Evolutionary conservation across 37 sponge, comb jelly and placozoan genomes (phyloP).

Genomic region (Geodia barretti): DNA sequence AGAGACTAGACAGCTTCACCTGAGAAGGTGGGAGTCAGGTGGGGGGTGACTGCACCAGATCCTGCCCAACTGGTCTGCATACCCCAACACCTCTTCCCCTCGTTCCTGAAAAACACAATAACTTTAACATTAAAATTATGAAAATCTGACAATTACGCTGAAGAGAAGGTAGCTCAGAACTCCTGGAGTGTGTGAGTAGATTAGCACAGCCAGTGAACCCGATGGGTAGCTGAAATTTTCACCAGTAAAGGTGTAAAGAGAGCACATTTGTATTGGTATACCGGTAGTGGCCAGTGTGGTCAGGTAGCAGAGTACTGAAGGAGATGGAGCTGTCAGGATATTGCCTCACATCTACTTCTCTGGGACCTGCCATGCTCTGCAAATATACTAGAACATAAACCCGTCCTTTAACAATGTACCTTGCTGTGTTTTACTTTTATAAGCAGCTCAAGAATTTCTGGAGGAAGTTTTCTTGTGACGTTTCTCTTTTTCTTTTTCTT

Average conservation of each 20-base stretch:
- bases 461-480: background rate
- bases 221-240: conserved; percentile 52
- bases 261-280: background rate
- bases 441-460: conserved; percentile 11
- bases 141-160: conserved; percentile 2
- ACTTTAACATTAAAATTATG: background rate
- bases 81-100: conserved; percentile 33
- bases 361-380: background rate
- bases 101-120: background rate
- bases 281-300: conserved; percentile 48
- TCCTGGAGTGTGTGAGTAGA: conserved; percentile 29
- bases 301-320: conserved; percentile 23
- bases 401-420: background rate
- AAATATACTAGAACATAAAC: background rate
- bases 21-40: conserved; percentile 2
- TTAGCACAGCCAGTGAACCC: conserved; percentile 32
- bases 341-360: conserved; percentile 1
- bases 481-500: background rate
- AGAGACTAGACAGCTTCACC: background rate
- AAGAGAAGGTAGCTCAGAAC: conserved; percentile 25
- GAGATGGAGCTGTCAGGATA: conserved; percentile 4
- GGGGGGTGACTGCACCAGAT: conserved; percentile 21
- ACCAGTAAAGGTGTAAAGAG: background rate
- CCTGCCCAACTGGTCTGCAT: conserved; percentile 56
- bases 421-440: conserved; percentile 2